Percentiles rank a stretch among this genome's conserved stretches.
Evolutionary conservation across 1,140 invertebrate genomes (phyloP).

Genomic region (Mya arenaria): DNA sequence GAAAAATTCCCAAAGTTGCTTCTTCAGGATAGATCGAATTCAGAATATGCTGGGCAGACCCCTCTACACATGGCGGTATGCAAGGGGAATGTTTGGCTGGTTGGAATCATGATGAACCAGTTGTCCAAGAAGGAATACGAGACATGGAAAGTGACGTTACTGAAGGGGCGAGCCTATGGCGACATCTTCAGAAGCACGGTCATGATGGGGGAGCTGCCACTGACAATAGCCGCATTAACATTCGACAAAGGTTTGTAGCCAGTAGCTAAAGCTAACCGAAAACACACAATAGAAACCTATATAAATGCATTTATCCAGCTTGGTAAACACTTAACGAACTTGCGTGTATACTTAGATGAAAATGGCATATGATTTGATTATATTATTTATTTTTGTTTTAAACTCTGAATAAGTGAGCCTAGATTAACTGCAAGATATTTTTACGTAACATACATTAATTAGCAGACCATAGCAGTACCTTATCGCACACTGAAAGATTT

Average conservation of each 20-base stretch:
- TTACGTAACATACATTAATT: no score
- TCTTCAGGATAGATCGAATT: conserved; percentile 29
- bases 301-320: neutral
- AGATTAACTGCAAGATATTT: no score
- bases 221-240: conserved; percentile 66
- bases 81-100: conserved; percentile 60
- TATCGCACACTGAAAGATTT: neutral
- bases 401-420: neutral
- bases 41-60: conserved; percentile 66
- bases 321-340: neutral
- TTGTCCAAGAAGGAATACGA: neutral
- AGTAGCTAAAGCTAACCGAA: neutral
- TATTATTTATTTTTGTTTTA: neutral
- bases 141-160: conserved; percentile 31
- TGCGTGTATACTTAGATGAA: neutral
- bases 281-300: neutral
- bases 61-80: conserved; percentile 68
- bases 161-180: conserved; percentile 59
- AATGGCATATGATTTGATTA: neutral
- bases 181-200: conserved; percentile 64
- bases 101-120: neutral
- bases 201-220: conserved; percentile 71
- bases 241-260: conserved; percentile 50
- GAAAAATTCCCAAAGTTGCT: conserved; percentile 54
- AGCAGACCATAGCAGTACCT: neutral